These are phyloP conservation scores for Hirtodrosophila histrioides DNA, from an alignment of 2,888 invertebrate genomes.

Conservation along the genomic window DNA sequence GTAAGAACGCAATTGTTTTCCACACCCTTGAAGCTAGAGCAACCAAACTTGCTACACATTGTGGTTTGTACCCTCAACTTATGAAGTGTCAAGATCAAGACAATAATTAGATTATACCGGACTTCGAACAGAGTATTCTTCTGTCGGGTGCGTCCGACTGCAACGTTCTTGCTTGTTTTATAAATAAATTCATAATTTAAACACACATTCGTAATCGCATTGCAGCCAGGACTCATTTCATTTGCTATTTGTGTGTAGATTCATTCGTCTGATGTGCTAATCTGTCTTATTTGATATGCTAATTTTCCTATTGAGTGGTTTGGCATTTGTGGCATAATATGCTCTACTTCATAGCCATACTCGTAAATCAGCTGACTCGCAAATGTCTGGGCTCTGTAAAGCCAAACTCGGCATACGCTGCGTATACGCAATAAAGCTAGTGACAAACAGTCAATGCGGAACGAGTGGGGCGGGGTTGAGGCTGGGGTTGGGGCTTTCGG, in stretches of 20 bases:
- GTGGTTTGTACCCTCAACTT: no score
- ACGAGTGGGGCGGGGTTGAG: background rate
- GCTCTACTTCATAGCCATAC: conserved; percentile 17
- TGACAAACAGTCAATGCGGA: conserved; percentile 34
- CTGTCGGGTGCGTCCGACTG: no score
- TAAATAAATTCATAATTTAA: conserved; percentile 1
- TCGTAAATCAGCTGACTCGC: conserved; percentile 50
- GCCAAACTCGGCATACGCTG: conserved; percentile 35
- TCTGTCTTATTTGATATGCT: conserved; percentile 62
- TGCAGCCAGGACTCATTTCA: conserved; percentile 16
- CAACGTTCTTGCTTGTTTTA: no score
- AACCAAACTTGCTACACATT: no score
- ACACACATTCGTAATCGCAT: background rate
- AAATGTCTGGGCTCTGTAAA: conserved; percentile 42
- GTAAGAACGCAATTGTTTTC: no score
- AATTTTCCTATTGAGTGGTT: conserved; percentile 60
- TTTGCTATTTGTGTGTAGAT: conserved; percentile 20
- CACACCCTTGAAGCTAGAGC: no score
- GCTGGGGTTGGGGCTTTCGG: background rate
- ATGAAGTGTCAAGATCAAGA: no score
- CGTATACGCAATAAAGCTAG: conserved; percentile 65
- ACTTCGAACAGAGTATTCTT: no score
- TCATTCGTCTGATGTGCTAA: conserved; percentile 44
- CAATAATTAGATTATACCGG: no score
- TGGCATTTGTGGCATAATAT: conserved; percentile 21